Percentiles rank a stretch among this genome's conserved stretches.
Conservation (phyloP, 2,797 vertebrate genomes). For the Buceros bicornis region DNA sequence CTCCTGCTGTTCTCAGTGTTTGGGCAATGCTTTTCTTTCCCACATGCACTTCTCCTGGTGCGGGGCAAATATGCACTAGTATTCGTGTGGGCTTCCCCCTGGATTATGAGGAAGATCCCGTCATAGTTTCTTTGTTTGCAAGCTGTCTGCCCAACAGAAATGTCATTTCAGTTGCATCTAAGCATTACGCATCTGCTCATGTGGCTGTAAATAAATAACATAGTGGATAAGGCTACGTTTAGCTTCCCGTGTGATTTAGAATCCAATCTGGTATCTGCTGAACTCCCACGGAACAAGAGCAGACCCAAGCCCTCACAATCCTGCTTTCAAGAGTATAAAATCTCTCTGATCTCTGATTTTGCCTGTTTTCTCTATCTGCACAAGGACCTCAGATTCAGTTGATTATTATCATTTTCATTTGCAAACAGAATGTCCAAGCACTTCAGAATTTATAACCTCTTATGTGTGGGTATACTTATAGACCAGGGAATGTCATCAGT, state of each 20-base stretch:
- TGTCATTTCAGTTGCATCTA: constrained; percentile 50
- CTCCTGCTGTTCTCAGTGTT: not conserved
- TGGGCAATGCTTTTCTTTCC: not conserved
- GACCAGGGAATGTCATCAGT: not conserved
- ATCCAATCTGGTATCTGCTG: constrained; percentile 35
- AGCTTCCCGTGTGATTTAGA: constrained; percentile 35
- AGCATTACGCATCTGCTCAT: constrained; percentile 53
- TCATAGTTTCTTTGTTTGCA: constrained; percentile 42
- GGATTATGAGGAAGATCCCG: not conserved
- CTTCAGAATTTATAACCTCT: not conserved
- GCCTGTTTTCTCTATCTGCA: not conserved
- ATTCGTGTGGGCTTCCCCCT: not conserved
- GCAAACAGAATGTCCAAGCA: not conserved
- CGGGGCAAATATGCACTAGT: not conserved
- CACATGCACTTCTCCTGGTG: accelerated
- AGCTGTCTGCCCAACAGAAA: constrained; percentile 53
- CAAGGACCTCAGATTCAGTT: not conserved
- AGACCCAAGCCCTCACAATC: not conserved
- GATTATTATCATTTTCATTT: not conserved
- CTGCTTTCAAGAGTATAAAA: not conserved
- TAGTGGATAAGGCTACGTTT: not conserved
- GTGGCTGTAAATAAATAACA: constrained; percentile 55
- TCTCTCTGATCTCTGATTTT: not conserved
- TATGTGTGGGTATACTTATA: not conserved
- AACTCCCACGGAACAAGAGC: constrained; percentile 2